Conservation (phyloP, 2,113 vertebrate genomes). For the Fregetta grallaria region DNA sequence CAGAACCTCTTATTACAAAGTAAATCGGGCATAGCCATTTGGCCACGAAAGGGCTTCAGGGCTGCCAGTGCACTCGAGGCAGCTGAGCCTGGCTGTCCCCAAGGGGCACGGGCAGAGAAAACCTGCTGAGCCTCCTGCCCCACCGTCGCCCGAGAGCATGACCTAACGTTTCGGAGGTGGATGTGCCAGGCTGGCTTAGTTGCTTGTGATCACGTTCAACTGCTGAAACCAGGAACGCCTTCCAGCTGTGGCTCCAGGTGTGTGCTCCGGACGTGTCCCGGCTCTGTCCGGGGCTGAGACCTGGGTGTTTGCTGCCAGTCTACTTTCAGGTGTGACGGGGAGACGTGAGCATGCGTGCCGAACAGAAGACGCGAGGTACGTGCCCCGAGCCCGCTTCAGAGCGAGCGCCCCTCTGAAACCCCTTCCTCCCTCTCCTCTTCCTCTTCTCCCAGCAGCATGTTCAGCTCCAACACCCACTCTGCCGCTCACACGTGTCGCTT, state of each 20-base stretch:
- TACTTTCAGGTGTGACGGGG: rapidly evolving
- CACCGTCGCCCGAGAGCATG: rapidly evolving
- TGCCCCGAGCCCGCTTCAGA: background rate
- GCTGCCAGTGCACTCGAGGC: rapidly evolving
- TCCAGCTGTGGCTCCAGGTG: background rate
- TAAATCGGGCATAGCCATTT: background rate
- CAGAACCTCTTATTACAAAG: background rate
- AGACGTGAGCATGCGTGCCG: rapidly evolving
- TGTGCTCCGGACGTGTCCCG: rapidly evolving
- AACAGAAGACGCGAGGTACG: rapidly evolving
- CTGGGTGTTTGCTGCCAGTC: background rate
- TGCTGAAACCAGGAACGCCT: background rate
- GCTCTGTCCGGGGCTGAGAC: background rate
- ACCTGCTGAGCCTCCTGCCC: background rate
- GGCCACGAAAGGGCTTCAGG: background rate
- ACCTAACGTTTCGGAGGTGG: rapidly evolving
- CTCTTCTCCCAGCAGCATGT: background rate
- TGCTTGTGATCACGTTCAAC: background rate
- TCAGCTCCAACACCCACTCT: background rate
- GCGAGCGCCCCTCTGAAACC: background rate
- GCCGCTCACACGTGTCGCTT: rapidly evolving
- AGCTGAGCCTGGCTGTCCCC: background rate
- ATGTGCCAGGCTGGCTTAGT: background rate
- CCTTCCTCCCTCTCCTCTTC: background rate
- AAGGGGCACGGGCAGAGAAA: background rate